Base-by-base conservation (phyloP, 2,888 invertebrate genomes). In the Hermaeophaga mercurialis region DNA sequence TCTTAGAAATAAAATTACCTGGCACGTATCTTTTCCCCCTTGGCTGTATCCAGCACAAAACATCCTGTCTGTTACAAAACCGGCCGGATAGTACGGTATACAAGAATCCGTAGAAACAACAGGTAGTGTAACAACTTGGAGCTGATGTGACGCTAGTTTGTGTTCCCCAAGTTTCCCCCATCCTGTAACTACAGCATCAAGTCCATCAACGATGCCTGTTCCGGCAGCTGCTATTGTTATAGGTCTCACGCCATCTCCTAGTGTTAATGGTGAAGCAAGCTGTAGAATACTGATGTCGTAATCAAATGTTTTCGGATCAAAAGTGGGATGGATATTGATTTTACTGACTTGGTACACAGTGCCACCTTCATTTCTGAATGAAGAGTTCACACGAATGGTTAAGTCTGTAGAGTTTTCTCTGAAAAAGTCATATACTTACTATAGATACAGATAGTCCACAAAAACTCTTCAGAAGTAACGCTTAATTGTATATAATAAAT, bases 231-330 rank as follows among this genome's bases (percentile, higher is more conserved):
- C 78, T 36, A 82, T 62, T 7, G 72, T 62, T 12, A 70, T 59
- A 0, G 80, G 78, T 56, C 78, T 68, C 1, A 81, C 75, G n/a
- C 72, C 73, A 76, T 24, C 77, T 66, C 67, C 67, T 6, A 75
- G 55, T 14, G 55, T 58, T 9, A 82, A 73, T 0, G 76, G 74
- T 0, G 77, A 67, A 66, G 77, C 77, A 54, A 83, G 73, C 17
- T 71, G 70, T 9, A 83, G 72, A 22, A 83, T 70, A 0, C 79
- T 80, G 1, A 82, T 80, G 65, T 83, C 83, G 57, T 80, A 78
- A 58, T 80, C 78, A 69, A 80, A 81, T 1, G 77, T 76, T 61
- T 78, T 77, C 66, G 75, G 75, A 61, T 78, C 70, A 72, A 81
- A 83, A 1, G 75, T 71, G 0, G 80, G 79, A 62, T 83, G 82